Evolutionary conservation across 2,888 invertebrate species (phyloP).

Genomic region (Teleogryllus oceanicus): DNA sequence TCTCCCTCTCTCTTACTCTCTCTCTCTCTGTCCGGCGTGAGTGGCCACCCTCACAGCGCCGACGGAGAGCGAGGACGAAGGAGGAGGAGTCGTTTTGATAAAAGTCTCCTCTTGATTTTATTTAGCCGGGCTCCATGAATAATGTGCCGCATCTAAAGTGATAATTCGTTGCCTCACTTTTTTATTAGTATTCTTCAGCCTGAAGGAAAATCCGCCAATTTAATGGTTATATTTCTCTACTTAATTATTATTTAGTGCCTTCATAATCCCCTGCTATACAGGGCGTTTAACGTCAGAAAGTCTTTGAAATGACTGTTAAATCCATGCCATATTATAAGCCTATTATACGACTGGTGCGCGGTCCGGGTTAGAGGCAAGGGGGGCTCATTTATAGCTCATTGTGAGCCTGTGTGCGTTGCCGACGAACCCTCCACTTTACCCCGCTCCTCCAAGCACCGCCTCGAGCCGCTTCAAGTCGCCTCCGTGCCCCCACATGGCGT

Average conservation of each 20-base stretch:
- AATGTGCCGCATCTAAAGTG: background rate
- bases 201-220: slow-evolving; percentile 9
- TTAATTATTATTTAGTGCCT: slow-evolving; percentile 18
- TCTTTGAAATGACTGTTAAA: slow-evolving; percentile 9
- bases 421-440: too few relatives aligned
- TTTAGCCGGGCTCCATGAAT: background rate
- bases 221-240: slow-evolving; percentile 18
- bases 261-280: background rate
- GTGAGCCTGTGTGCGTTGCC: background rate
- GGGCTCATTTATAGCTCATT: slow-evolving; percentile 7
- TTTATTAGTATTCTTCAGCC: slow-evolving; percentile 7
- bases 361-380: background rate
- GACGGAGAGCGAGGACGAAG: background rate
- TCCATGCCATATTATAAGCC: slow-evolving; percentile 9
- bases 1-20: background rate
- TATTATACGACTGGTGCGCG: background rate
- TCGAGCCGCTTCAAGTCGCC: too few relatives aligned
- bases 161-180: slow-evolving; percentile 9
- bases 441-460: too few relatives aligned
- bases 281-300: background rate
- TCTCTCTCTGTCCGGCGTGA: background rate
- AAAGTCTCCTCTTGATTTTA: slow-evolving; percentile 9
- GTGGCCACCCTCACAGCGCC: background rate
- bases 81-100: background rate
- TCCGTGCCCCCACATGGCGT: too few relatives aligned